A percentile compares a stretch with the other conserved stretches of the same genome.
Conservation (phyloP, 2,888 invertebrate genomes). For the Campoplex nolae region DNA sequence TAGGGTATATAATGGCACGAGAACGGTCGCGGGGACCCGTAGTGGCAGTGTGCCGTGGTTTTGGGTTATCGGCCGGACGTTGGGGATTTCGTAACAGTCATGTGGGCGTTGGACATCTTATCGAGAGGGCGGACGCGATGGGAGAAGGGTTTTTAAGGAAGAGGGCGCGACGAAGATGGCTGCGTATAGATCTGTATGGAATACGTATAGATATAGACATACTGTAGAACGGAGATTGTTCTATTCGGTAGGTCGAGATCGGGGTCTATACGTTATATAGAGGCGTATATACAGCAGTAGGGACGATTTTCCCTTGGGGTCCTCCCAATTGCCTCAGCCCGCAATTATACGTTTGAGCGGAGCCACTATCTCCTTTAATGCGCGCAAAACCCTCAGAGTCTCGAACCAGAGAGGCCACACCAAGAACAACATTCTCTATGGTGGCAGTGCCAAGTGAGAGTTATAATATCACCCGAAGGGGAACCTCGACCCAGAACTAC, state of each 20-base stretch:
- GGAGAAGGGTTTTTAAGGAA: constrained; percentile 73
- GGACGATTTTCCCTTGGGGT: constrained; percentile 80
- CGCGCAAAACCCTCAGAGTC: constrained; percentile 77
- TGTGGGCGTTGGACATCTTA: constrained; percentile 74
- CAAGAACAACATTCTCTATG: constrained; percentile 41
- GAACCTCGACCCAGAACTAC: constrained; percentile 46
- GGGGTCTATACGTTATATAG: constrained; percentile 32
- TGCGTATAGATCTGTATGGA: constrained; percentile 26
- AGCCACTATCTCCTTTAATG: constrained; percentile 83
- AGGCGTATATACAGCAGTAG: constrained; percentile 43
- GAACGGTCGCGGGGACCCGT: neutral
- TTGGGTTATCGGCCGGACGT: constrained; percentile 77
- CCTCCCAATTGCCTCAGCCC: constrained; percentile 81
- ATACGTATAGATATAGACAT: constrained; percentile 10
- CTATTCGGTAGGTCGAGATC: constrained; percentile 34
- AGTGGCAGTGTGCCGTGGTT: constrained; percentile 72
- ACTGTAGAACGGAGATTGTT: constrained; percentile 22
- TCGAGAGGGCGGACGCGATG: constrained; percentile 74
- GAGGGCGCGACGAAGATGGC: constrained; percentile 68
- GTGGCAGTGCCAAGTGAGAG: constrained; percentile 27
- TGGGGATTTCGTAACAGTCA: constrained; percentile 62
- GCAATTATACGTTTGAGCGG: constrained; percentile 84
- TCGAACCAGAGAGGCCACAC: constrained; percentile 40
- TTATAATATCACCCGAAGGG: constrained; percentile 54
- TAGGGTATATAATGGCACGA: constrained; percentile 44